Conservation (phyloP, 2,888 invertebrate species). For the Callosobruchus maculatus region DNA sequence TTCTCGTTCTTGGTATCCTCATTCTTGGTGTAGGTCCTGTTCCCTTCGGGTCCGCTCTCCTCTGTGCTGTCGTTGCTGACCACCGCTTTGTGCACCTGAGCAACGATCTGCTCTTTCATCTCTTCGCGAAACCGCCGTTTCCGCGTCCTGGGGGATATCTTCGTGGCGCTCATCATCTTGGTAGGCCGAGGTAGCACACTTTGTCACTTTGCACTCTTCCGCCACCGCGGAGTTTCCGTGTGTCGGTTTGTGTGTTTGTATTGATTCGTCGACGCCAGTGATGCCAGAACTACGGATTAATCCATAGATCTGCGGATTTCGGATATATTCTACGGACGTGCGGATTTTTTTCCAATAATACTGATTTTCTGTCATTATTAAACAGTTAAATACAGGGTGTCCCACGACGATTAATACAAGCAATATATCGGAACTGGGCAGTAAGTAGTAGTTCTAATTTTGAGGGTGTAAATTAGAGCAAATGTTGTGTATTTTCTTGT, state of each 20-base stretch:
- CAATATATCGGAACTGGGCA: too few relatives aligned
- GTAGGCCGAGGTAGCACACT: background rate
- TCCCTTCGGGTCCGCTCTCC: slow-evolving; percentile 32
- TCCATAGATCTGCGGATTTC: background rate
- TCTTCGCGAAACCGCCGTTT: slow-evolving; percentile 44
- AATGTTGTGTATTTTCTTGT: too few relatives aligned
- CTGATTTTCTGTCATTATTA: too few relatives aligned
- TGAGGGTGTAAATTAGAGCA: too few relatives aligned
- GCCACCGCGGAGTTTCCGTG: background rate
- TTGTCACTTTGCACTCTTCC: background rate
- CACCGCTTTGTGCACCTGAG: slow-evolving; percentile 45
- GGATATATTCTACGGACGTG: background rate
- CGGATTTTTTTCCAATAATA: too few relatives aligned
- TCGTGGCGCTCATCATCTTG: background rate
- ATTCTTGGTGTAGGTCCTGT: slow-evolving; percentile 21
- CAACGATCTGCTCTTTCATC: slow-evolving; percentile 45
- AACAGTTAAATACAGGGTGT: too few relatives aligned
- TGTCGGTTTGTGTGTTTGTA: background rate
- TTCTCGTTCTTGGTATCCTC: slow-evolving; percentile 42
- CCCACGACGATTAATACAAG: too few relatives aligned
- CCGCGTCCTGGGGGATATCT: slow-evolving; percentile 30
- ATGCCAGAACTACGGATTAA: background rate
- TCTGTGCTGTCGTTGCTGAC: slow-evolving; percentile 34
- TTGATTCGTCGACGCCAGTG: background rate
- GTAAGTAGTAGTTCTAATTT: too few relatives aligned